A percentile compares a stretch with the other conserved stretches of the same genome.
phyloP scores from a whole-genome alignment of 1,140 invertebrate genomes.

The Thaumatotibia leucotreta region DNA sequence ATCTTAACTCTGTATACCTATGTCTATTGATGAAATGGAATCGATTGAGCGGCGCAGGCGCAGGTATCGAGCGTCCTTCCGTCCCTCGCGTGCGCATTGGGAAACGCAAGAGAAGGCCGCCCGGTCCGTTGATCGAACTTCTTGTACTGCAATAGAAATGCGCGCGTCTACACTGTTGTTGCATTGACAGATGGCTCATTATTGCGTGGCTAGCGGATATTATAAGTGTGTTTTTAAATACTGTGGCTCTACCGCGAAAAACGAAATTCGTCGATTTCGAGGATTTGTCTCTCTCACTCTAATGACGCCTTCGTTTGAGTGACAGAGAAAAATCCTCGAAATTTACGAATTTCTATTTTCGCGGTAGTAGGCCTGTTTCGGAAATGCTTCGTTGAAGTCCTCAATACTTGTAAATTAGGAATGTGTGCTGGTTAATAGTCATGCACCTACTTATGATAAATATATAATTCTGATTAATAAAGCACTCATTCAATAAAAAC shows the following conservation, averaged over 20 bases:
- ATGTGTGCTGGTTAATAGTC: neutral
- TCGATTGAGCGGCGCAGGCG: neutral
- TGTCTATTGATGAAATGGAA: neutral
- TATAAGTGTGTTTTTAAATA: neutral
- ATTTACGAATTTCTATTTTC: too few relatives aligned
- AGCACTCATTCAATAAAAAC: too few relatives aligned
- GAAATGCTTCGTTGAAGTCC: neutral
- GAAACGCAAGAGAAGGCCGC: slow-evolving; percentile 41
- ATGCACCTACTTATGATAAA: too few relatives aligned
- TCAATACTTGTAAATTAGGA: neutral
- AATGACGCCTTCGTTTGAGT: too few relatives aligned
- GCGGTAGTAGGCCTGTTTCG: neutral
- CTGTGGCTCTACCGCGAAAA: too few relatives aligned
- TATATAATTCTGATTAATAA: too few relatives aligned
- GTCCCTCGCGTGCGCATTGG: slow-evolving; percentile 24
- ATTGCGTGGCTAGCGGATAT: neutral
- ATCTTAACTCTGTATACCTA: neutral
- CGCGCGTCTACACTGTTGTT: slow-evolving; percentile 1
- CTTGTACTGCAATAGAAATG: slow-evolving; percentile 19
- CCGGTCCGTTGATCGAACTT: slow-evolving; percentile 34
- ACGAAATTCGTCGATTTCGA: too few relatives aligned
- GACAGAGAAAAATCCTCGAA: too few relatives aligned
- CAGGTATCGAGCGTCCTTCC: slow-evolving; percentile 14
- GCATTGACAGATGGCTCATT: neutral
- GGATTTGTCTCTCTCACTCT: too few relatives aligned